Conservation (phyloP, 2,888 invertebrate genomes). For the Eutolmus rufibarbis region DNA sequence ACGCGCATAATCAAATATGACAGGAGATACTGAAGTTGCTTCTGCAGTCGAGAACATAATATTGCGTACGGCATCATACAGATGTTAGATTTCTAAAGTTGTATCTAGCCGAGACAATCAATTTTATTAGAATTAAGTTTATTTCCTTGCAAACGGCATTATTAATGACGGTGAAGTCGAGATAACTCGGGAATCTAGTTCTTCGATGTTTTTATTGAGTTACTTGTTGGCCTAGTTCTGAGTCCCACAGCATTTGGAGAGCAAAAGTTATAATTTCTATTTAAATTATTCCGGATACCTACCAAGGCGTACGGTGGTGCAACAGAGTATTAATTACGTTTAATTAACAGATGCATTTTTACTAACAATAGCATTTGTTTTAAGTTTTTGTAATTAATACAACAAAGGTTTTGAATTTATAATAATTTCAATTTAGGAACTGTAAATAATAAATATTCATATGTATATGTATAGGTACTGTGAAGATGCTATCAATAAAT, state of each 20-base stretch:
- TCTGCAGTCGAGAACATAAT: neutral
- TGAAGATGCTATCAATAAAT: too few relatives aligned
- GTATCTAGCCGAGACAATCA: neutral
- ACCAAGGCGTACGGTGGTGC: neutral
- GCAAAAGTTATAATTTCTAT: neutral
- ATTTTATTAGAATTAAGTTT: neutral
- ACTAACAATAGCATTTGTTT: too few relatives aligned
- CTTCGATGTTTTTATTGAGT: neutral
- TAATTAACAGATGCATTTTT: neutral
- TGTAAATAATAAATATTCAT: too few relatives aligned
- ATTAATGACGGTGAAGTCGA: neutral
- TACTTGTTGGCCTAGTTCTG: neutral
- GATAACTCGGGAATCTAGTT: neutral
- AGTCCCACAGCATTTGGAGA: neutral
- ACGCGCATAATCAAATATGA: neutral
- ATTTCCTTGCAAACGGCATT: neutral
- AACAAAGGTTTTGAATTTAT: too few relatives aligned
- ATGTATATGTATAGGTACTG: too few relatives aligned
- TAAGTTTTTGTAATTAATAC: too few relatives aligned
- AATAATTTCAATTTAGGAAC: too few relatives aligned
- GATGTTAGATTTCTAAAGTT: neutral
- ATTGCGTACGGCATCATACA: neutral
- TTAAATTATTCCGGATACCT: neutral
- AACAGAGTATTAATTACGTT: neutral
- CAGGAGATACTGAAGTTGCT: neutral